Conservation (phyloP, 2,888 invertebrate genomes). For the Stenodema calcarata region DNA sequence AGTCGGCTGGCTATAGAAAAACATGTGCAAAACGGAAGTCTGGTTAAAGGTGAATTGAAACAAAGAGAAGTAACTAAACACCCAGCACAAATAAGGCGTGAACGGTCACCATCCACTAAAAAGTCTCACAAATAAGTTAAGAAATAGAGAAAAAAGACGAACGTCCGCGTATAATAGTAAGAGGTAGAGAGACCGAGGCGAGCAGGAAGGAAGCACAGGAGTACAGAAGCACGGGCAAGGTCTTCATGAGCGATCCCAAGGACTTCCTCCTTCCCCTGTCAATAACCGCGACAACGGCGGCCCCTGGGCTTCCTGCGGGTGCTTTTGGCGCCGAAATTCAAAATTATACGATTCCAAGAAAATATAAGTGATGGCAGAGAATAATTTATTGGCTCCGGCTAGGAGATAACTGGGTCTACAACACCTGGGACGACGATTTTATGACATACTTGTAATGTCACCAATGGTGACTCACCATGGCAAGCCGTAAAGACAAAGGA, state of each 20-base stretch:
- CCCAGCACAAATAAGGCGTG: background rate
- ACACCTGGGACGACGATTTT: too few species aligned
- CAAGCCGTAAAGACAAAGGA: too few species aligned
- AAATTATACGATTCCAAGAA: too few species aligned
- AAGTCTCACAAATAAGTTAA: background rate
- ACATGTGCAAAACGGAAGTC: background rate
- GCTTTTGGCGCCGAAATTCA: background rate
- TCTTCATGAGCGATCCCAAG: background rate
- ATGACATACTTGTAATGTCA: too few species aligned
- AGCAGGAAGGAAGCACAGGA: conserved; percentile 18
- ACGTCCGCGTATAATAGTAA: background rate
- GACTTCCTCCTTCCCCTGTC: conserved; percentile 17
- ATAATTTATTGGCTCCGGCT: too few species aligned
- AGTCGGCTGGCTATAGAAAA: background rate
- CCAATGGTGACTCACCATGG: too few species aligned
- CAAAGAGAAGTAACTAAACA: background rate
- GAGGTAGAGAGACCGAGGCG: background rate
- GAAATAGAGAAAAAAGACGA: background rate
- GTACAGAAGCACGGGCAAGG: background rate
- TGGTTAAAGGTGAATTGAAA: background rate
- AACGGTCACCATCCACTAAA: background rate
- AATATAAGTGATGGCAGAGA: too few species aligned
- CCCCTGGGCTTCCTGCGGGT: background rate
- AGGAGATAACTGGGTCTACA: too few species aligned
- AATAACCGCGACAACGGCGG: background rate